phyloP scores from a whole-genome alignment of 2,888 invertebrate species.

The Chloromyia formosa region DNA sequence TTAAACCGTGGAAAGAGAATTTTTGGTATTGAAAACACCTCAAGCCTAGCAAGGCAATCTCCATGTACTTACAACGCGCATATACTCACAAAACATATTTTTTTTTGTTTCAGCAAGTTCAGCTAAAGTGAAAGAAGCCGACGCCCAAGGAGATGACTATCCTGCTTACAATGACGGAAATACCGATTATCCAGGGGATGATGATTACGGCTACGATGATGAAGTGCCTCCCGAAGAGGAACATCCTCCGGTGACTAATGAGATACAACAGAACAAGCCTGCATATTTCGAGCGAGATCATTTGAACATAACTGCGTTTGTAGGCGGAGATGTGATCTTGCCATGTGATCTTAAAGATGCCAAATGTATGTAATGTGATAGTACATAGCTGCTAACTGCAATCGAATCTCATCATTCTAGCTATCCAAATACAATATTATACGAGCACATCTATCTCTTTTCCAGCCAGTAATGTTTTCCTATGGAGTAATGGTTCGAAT shows the following conservation, averaged over 20 bases:
- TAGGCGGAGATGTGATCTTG: slow-evolving; percentile 56
- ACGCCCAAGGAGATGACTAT: neutral
- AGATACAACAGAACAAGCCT: slow-evolving; percentile 44
- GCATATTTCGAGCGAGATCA: slow-evolving; percentile 56
- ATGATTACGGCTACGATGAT: slow-evolving; percentile 31
- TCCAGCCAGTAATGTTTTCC: slow-evolving; percentile 56
- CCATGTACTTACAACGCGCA: too few relatives aligned
- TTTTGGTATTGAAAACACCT: too few relatives aligned
- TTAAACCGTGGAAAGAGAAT: too few relatives aligned
- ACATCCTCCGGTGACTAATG: slow-evolving; percentile 23
- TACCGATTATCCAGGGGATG: slow-evolving; percentile 17
- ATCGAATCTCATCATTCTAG: neutral
- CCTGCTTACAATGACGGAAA: neutral
- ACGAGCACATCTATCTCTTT: too few relatives aligned
- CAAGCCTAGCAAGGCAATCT: too few relatives aligned
- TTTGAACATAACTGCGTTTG: slow-evolving; percentile 53
- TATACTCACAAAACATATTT: too few relatives aligned
- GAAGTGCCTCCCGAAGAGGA: neutral
- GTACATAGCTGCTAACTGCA: too few relatives aligned
- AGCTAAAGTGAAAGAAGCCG: too few relatives aligned
- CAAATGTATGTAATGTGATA: slow-evolving; percentile 53
- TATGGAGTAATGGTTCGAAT: slow-evolving; percentile 58
- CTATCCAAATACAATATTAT: neutral
- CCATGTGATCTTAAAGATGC: slow-evolving; percentile 59
- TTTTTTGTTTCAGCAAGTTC: neutral